Evolutionary conservation across 1,140 invertebrate species (phyloP), one percentile per base, ranked within the genome.

Genomic region (Aphis craccivora): DNA sequence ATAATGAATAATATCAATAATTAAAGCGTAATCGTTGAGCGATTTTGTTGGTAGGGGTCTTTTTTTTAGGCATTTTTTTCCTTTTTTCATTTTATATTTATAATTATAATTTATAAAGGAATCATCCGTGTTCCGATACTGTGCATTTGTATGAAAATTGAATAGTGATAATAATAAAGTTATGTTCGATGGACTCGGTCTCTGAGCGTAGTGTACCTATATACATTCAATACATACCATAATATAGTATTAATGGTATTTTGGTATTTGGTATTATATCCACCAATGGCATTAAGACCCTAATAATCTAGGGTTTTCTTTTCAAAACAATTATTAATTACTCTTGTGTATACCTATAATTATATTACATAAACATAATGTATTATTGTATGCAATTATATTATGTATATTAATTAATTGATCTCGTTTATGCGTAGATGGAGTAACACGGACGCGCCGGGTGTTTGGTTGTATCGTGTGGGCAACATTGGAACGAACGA

Each of bases 401-500:
- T 3, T 9, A 40, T 3, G 3, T 40, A 40, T 40, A 40, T 18
- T n/a, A n/a, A 67, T 18, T 67, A 0, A 40, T 84, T 84, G 37
- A 43, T 84, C 23, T 84, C 11, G 23, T 25, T 43, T 84, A 43
- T 94, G 95, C 96, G n/a, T 95, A 98, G 98, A 95, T 97, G 97
- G 96, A 97, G 98, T 5, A 99, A 99, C 95, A 96, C 97, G 60
- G 97, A 97, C 87, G 96, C 97, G 94, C 96, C 97, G 22, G 98
- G 98, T 30, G 96, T 98, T 88, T 99, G 98, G 96, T 95, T 98
- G 7, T 99, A 97, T 95, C 96, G 97, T 90, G 96, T 99, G 84
- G 98, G 98, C 22, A 96, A 96, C 18, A 95, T 97, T 25, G 95
- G 95, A 30, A 94, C 95, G 9, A 96, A 96, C 0, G 95, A 96